These are phyloP conservation scores for Etheostoma nigrum DNA, from an alignment of 2,797 vertebrate species.

Conservation along the genomic window DNA sequence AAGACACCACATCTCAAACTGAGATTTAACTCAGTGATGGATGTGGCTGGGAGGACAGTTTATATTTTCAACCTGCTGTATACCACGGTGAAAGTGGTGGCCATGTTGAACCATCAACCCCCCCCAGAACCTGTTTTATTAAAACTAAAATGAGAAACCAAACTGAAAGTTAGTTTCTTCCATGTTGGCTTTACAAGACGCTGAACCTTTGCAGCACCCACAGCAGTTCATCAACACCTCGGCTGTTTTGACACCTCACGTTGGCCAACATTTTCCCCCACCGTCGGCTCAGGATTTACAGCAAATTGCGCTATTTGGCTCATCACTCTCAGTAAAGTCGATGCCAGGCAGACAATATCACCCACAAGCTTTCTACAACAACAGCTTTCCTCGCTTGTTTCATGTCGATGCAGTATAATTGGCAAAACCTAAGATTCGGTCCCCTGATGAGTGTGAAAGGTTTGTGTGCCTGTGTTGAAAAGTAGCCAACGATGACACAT, in stretches of 20 bases:
- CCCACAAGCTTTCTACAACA: conserved; percentile 36
- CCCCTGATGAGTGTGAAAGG: conserved; percentile 45
- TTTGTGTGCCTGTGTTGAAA: conserved; percentile 32
- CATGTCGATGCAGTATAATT: conserved; percentile 43
- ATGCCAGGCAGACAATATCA: conserved; percentile 56
- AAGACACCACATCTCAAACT: conserved; percentile 33
- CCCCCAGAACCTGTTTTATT: conserved; percentile 21
- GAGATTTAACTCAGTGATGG: conserved; percentile 44
- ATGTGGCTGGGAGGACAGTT: conserved; percentile 47
- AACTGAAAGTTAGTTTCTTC: conserved; percentile 31
- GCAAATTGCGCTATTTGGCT: conserved; percentile 68
- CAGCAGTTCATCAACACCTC: conserved; percentile 74
- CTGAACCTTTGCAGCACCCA: conserved; percentile 35
- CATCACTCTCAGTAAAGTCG: conserved; percentile 48
- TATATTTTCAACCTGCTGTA: conserved; percentile 43
- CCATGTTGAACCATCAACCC: conserved; percentile 13
- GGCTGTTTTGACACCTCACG: conserved; percentile 49
- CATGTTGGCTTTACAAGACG: conserved; percentile 27
- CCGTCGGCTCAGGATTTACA: conserved; percentile 43
- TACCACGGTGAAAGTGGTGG: conserved; percentile 34
- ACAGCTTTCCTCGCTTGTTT: conserved; percentile 40
- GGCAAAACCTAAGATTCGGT: conserved; percentile 37
- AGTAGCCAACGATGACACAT: conserved; percentile 38
- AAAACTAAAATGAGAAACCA: conserved; percentile 35
- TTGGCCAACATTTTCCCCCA: conserved; percentile 55